Conservation (phyloP, 2,113 vertebrate genomes). For the Scortum barcoo region DNA sequence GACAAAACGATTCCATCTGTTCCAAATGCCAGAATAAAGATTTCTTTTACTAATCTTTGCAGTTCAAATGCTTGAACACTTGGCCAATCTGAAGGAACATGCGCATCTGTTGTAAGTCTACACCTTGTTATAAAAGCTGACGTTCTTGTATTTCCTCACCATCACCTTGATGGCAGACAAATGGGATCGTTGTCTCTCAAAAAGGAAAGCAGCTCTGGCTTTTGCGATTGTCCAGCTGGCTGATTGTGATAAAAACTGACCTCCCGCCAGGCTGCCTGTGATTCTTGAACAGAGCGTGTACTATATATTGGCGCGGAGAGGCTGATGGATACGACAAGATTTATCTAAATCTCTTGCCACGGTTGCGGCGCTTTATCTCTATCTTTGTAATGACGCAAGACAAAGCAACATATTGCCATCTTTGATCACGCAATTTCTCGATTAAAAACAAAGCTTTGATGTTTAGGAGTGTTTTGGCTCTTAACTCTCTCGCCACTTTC, state of each 20-base stretch:
- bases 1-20: slow-evolving; percentile 15
- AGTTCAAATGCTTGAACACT: slow-evolving; percentile 15
- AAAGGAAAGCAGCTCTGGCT: not conserved
- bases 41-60: not conserved
- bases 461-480: slow-evolving; percentile 48
- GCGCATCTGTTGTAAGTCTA: not conserved
- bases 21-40: slow-evolving; percentile 29
- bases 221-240: slow-evolving; percentile 13
- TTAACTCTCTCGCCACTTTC: slow-evolving; percentile 42
- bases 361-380: slow-evolving; percentile 16
- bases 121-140: not conserved
- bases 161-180: not conserved
- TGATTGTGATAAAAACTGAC: slow-evolving; percentile 13
- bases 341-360: slow-evolving; percentile 25
- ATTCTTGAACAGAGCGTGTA: slow-evolving; percentile 23
- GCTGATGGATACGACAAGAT: slow-evolving; percentile 10
- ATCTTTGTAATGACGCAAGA: slow-evolving; percentile 61
- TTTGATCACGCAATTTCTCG: slow-evolving; percentile 37
- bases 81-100: not conserved
- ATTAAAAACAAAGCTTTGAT: slow-evolving; percentile 63
- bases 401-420: slow-evolving; percentile 63
- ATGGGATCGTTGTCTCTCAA: not conserved
- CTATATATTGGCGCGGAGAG: slow-evolving; percentile 1
- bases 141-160: not conserved
- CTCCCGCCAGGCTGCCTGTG: slow-evolving; percentile 8